These are phyloP conservation scores for Sebastes miniatus DNA, from an alignment of 2,797 vertebrate genomes.

Conservation along the genomic window DNA sequence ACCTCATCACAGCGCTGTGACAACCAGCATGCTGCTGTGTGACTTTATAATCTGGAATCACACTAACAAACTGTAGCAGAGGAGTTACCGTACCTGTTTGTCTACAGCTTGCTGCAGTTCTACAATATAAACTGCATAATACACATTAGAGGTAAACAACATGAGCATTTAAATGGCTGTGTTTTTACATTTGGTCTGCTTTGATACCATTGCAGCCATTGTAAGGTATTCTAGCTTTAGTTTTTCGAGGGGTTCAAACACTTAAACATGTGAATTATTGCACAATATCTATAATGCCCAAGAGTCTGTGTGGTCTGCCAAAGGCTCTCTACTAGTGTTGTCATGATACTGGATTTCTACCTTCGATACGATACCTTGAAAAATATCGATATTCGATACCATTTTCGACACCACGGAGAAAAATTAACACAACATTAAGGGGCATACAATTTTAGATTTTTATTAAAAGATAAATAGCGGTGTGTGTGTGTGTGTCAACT, in stretches of 20 bases:
- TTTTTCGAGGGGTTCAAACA: not conserved
- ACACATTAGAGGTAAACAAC: not conserved
- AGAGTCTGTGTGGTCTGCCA: no score
- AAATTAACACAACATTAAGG: no score
- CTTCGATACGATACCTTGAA: no score
- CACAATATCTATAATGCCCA: no score
- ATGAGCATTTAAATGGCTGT: not conserved
- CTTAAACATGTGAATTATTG: no score
- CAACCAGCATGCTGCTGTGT: not conserved
- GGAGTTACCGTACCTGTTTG: not conserved
- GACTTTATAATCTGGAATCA: not conserved
- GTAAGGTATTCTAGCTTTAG: not conserved
- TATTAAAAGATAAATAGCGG: no score
- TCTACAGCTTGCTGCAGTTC: not conserved
- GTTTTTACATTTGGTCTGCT: not conserved
- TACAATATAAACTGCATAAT: not conserved
- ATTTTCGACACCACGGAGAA: no score
- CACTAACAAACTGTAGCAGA: not conserved
- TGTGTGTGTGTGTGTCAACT: no score
- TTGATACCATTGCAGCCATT: not conserved
- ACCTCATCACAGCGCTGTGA: slow-evolving; percentile 52
- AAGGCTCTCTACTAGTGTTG: no score
- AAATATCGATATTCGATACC: no score
- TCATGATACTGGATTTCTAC: no score
- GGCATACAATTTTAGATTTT: no score